Evolutionary conservation across 2,797 vertebrate genomes (phyloP), one percentile per base, ranked within the genome.

Genomic region (Mormyrops boulengeri): DNA sequence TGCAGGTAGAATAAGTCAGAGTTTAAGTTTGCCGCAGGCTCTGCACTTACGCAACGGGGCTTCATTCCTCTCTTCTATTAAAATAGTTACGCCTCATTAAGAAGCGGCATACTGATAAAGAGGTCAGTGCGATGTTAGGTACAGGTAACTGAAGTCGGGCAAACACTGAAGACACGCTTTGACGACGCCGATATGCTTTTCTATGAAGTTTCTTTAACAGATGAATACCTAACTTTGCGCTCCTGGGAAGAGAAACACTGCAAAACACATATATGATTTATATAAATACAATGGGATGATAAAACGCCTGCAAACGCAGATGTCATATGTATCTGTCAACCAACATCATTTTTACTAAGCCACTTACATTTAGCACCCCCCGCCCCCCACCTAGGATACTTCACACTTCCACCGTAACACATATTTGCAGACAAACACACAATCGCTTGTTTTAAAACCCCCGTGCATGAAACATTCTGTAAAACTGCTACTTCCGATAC

Each of bases 361-460:
- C 91, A 49, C 93, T 93, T 95, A 94, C 94, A 93, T 94, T 19
- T 47, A 93, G 92, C 92, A 82, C 90, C 92, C 91, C 26, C 89
- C 88, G 1, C 94, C 77, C n/a, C 53, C 77, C 19, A 34, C 92
- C 91, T 92, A 90, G 22, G 49, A 55, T 53, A 87, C 85, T 87
- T 53, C 88, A 93, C 91, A 57, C 92, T 91, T 26, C 60, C 47
- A 52, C 88, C 89, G 47, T 89, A 3, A 34, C 41, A n/a, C 88
- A 89, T 92, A 93, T 94, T 95, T 93, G 91, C 92, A 91, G 41
- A 91, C 94, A 95, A 93, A 93, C 94, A 94, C 92, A 91, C 94
- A 89, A 91, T 96, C 93, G 92, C 95, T 92, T 93, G 94, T 95
- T 97, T 97, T 96, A 96, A 95, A 97, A 98, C 98, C 97, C 96